Base-by-base conservation (phyloP, 1,140 invertebrate genomes). In the Trichonephila clavipes region DNA sequence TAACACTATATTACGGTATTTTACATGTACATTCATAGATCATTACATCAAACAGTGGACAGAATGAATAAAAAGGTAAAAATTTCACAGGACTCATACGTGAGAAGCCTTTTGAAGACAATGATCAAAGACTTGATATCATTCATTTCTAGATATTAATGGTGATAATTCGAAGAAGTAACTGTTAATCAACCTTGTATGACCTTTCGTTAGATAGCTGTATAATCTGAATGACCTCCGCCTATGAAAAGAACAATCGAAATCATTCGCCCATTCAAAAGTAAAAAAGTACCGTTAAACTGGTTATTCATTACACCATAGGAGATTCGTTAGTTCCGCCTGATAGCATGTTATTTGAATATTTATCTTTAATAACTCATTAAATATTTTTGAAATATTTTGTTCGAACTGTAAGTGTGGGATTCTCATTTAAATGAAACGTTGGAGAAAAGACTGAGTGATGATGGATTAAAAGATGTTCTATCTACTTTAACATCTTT, bases 201-300 rank as follows among this genome's bases (percentile, higher is more conserved):
- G 81, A 83, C 81, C 81, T 83, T 83, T 58, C 19, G 21, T n/a
- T 24, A 8, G 40, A 16, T 51, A 28, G 81, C 44, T 83, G 19
- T 40, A 83, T 44, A 83, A 21, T 21, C n/a, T 10, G 21, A 24
- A 18, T 83, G 81, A 83, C 81, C 81, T 83, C 69, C 81, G 44
- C 5, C 19, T 19, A 44, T 51, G 81, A 83, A 83, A 83, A 83
- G 81, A 83, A 83, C 81, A 83, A 83, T 83, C 44, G 51, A 28
- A 77, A 77, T 77, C 69, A 77, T 77, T 77, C 69, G 69, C 28
- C 44, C 81, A 83, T 83, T 58, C n/a, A 40, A n/a, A 40, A 83
- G 51, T 2, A 83, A 83, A 51, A 83, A 83, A 77, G 24, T 77
- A 77, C 69, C 69, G 69, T 77, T 77, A 77, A 77, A 77, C 69